Base-by-base conservation (phyloP, 1,140 invertebrate species). In the Parapsyche elsis region DNA sequence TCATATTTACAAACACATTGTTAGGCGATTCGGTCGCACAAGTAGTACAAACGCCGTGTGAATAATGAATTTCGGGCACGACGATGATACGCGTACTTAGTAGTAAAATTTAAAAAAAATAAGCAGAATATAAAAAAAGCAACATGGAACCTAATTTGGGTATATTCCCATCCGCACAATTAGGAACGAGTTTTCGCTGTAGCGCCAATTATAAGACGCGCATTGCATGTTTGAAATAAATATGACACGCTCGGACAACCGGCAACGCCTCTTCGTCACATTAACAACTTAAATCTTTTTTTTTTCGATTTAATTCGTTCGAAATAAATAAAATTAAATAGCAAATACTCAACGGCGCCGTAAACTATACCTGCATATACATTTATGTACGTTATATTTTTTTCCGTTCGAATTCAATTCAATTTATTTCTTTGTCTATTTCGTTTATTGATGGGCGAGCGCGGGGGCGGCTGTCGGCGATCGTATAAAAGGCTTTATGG, bases 191-290 rank as follows among this genome's bases (percentile, higher is more conserved):
- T 76, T 59, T 57, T 30, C 23, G 16, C 5, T 24, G 57, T n/a
- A 76, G 19, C 24, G 26, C 75, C 57, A 78, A 78, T 67, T 78
- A 38, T 64, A 19, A 71, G 21, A 70, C 9, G 16, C 45, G 44
- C 21, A 38, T 77, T 64, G 75, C 75, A 77, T 77, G 75, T 78
- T 78, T 30, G 67, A 23, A 78, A 78, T 53, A 57, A 38, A 78
- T 71, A 71, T 46, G 81, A 71, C 76, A 80, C 75, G 81, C 81
- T 71, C 71, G 78, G 78, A 53, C 67, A 77, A 76, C 12, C 45
- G 46, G 46, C 16, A 53, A 79, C 81, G 77, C 81, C 78, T 73
- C 16, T 73, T 23, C 21, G 64, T 79, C 81, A 76, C 74, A 77
- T 80, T 77, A 81, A 75, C 64, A 53, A n/a, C 23, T 14, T 70